Percentiles rank a stretch among this genome's conserved stretches.
Evolutionary conservation across 2,113 vertebrate species (phyloP).

Genomic region (Meriones unguiculatus): DNA sequence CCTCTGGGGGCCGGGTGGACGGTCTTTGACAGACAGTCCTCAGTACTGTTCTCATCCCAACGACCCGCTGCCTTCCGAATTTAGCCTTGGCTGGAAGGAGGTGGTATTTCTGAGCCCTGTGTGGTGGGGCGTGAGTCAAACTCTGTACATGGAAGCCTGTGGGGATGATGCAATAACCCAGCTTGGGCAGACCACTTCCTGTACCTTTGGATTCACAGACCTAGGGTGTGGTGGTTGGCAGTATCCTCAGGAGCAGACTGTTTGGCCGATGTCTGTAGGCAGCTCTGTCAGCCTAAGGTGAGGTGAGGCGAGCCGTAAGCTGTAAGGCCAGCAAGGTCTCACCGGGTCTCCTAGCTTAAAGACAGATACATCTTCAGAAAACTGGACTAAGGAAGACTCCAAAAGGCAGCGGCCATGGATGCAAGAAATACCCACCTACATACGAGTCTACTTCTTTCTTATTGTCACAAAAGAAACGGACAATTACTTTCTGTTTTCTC

Average conservation of each 20-base stretch:
- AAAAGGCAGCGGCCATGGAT: neutral
- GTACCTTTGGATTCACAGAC: constrained; percentile 59
- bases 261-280: constrained; percentile 5
- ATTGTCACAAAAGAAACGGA: neutral
- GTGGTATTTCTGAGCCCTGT: neutral
- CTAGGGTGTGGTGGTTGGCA: constrained; percentile 35
- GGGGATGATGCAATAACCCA: neutral
- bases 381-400: neutral
- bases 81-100: constrained; percentile 59
- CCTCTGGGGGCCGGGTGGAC: constrained; percentile 14
- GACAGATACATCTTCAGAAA: neutral
- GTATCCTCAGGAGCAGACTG: neutral
- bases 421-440: neutral
- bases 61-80: constrained; percentile 62
- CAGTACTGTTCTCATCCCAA: constrained; percentile 43
- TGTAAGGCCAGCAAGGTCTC: neutral
- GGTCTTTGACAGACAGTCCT: neutral
- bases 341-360: neutral
- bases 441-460: neutral
- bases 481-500: constrained; percentile 78
- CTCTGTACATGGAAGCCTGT: neutral
- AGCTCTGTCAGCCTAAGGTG: constrained; percentile 15
- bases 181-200: constrained; percentile 74
- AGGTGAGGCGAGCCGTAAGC: neutral
- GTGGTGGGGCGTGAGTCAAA: constrained; percentile 50